Conservation (phyloP, 2,888 invertebrate genomes). For the Tricholauxania praeusta region DNA sequence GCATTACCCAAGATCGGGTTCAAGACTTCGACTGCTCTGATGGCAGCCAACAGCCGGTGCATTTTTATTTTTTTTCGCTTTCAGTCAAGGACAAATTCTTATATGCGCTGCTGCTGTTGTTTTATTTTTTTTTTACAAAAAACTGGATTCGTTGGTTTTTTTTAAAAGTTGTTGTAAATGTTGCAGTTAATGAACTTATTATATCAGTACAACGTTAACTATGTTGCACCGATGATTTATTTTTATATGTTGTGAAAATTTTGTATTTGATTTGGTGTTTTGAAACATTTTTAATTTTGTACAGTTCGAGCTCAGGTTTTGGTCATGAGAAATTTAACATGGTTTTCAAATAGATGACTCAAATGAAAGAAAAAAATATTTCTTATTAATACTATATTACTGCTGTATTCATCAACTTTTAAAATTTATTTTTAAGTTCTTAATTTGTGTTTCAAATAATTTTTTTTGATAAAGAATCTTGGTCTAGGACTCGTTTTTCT, state of each 20-base stretch:
- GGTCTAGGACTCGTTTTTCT: too few species aligned
- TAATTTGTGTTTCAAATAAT: too few species aligned
- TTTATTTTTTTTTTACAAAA: slow-evolving; percentile 30
- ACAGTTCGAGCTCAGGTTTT: too few species aligned
- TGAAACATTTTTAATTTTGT: neutral
- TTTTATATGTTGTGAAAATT: slow-evolving; percentile 10
- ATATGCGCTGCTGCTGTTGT: slow-evolving; percentile 40
- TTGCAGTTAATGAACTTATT: slow-evolving; percentile 8
- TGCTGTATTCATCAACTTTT: too few species aligned
- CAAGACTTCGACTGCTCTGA: slow-evolving; percentile 45
- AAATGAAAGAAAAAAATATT: too few species aligned
- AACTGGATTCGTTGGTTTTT: neutral
- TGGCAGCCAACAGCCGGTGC: neutral
- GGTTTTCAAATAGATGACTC: too few species aligned
- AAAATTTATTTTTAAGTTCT: too few species aligned
- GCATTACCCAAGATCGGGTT: slow-evolving; percentile 53
- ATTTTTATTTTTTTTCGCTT: neutral
- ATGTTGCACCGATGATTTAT: neutral
- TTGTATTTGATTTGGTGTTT: neutral
- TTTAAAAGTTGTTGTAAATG: neutral
- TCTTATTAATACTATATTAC: too few species aligned
- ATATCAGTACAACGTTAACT: neutral
- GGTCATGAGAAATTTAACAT: too few species aligned
- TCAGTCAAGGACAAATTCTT: slow-evolving; percentile 60
- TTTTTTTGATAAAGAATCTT: too few species aligned